Evolutionary conservation across 2,797 vertebrate genomes (phyloP).

Genomic region (Scomberomorus guttatus): DNA sequence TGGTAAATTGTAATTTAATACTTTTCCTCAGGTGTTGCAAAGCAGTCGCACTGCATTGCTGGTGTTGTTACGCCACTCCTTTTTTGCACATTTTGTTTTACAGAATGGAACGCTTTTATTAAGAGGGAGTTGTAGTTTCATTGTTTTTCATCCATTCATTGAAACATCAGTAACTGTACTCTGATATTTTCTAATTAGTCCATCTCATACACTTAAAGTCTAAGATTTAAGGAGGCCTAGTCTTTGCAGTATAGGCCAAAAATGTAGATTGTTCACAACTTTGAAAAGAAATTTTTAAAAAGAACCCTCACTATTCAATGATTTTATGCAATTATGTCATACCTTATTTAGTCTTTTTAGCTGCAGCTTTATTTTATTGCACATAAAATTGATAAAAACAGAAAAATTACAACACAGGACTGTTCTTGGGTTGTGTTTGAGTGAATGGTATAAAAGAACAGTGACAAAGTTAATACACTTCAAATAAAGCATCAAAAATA

Average conservation of each 20-base stretch:
- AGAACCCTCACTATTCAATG: not conserved
- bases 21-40: not conserved
- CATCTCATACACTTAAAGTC: not conserved
- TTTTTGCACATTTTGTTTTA: not conserved
- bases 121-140: not conserved
- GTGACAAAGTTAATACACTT: not conserved
- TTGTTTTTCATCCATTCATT: not conserved
- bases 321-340: not conserved
- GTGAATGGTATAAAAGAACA: not conserved
- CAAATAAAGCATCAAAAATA: not conserved
- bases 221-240: too few species aligned
- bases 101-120: not conserved
- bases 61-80: not conserved
- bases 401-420: not conserved
- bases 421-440: too few species aligned
- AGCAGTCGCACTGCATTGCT: not conserved
- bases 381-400: slow-evolving; percentile 6
- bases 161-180: not conserved
- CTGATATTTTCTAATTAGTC: not conserved
- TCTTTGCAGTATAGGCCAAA: not conserved
- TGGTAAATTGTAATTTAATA: slow-evolving; percentile 13
- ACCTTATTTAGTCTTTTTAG: not conserved
- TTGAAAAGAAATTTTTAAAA: not conserved
- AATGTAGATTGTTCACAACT: too few species aligned
- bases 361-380: slow-evolving; percentile 20